Conservation (phyloP, 2,113 vertebrate species). For the Aramus guarauna region DNA sequence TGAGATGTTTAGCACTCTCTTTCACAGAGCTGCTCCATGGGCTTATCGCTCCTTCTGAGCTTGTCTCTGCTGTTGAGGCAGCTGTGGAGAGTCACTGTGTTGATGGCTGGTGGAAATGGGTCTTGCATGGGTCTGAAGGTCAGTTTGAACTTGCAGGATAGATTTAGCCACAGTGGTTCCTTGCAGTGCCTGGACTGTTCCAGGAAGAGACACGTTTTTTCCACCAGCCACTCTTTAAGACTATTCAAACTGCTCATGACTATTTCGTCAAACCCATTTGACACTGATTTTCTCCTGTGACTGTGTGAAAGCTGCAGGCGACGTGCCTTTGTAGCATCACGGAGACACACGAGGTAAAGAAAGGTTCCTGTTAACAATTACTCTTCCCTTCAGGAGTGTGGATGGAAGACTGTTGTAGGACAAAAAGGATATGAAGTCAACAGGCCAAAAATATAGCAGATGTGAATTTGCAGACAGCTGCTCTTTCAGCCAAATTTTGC, state of each 20-base stretch:
- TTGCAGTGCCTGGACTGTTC: neutral
- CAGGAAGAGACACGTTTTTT: neutral
- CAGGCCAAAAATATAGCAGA: neutral
- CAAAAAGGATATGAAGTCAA: neutral
- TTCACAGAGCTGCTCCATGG: neutral
- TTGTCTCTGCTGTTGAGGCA: neutral
- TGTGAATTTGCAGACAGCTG: neutral
- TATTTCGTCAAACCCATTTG: neutral
- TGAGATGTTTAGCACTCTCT: neutral
- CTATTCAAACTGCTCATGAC: neutral
- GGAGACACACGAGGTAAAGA: rapidly evolving
- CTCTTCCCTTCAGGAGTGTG: neutral
- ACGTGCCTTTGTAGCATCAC: neutral
- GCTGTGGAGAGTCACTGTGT: neutral
- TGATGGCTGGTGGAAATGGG: neutral
- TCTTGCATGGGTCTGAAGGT: neutral
- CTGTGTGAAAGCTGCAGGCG: neutral
- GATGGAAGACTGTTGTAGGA: neutral
- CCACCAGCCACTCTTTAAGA: neutral
- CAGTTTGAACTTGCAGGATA: neutral
- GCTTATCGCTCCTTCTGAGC: neutral
- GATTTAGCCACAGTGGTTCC: neutral
- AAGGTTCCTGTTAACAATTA: neutral
- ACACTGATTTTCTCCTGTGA: neutral
- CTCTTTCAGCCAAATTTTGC: neutral